Evolutionary conservation across 2,797 vertebrate species (phyloP).

Genomic region (Sebastes steindachneri): DNA sequence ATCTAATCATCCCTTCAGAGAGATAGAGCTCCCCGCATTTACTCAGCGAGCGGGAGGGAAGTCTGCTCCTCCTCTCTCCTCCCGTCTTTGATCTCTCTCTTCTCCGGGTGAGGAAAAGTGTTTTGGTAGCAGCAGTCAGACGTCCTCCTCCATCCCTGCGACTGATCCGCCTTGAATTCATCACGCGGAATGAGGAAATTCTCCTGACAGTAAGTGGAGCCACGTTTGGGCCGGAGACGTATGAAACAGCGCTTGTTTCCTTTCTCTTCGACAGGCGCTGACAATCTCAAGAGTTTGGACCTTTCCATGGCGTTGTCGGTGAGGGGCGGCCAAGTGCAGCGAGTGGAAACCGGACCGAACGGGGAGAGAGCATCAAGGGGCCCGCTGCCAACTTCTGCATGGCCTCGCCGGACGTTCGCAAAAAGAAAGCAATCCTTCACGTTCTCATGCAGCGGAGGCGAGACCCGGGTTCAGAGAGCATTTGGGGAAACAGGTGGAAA

Average conservation of each 20-base stretch:
- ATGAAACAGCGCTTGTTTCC: slow-evolving; percentile 52
- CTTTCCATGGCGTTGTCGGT: slow-evolving; percentile 50
- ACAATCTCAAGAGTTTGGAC: slow-evolving; percentile 60
- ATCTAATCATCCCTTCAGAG: slow-evolving; percentile 61
- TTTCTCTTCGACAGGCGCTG: slow-evolving; percentile 44
- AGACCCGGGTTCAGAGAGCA: not conserved
- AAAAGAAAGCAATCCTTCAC: slow-evolving; percentile 9
- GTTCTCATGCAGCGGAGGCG: slow-evolving; percentile 35
- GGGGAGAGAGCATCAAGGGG: not conserved
- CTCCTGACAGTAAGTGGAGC: slow-evolving; percentile 67
- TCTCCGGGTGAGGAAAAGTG: slow-evolving; percentile 23
- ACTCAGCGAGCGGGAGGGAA: slow-evolving; percentile 35
- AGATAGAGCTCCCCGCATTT: slow-evolving; percentile 56
- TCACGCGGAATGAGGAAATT: slow-evolving; percentile 57
- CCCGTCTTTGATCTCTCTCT: slow-evolving; percentile 41
- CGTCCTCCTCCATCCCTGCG: slow-evolving; percentile 22
- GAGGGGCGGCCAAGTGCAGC: slow-evolving; percentile 40
- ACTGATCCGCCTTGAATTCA: slow-evolving; percentile 51
- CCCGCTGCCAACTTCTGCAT: slow-evolving; percentile 31
- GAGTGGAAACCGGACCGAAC: slow-evolving; percentile 46
- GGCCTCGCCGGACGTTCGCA: not conserved
- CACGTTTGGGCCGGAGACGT: slow-evolving; percentile 51
- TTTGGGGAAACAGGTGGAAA: slow-evolving; percentile 7
- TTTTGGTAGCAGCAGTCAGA: slow-evolving; percentile 58
- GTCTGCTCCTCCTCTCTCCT: slow-evolving; percentile 35